Base-by-base conservation (phyloP, 2,113 vertebrate species). In the Corapipo altera region DNA sequence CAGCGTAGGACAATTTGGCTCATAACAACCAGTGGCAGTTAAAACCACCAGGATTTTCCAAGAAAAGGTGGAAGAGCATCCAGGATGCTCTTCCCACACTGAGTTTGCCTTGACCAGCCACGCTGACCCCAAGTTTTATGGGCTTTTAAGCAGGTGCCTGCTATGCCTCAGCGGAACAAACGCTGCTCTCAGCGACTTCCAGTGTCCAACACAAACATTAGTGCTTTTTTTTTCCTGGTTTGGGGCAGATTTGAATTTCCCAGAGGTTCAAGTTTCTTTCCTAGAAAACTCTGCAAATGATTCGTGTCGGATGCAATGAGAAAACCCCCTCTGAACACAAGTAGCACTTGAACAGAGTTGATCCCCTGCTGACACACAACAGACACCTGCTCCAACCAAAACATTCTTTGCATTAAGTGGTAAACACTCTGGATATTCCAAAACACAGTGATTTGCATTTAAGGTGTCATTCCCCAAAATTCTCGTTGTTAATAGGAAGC, bases 401-500 rank as follows among this genome's bases (percentile, higher is more conserved):
- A 93, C 94, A 93, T 83, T 91, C 72, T 76, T 48, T 62, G 55
- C 82, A 65, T 1, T 10, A 65, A 87, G 76, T 46, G 72, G 69
- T 44, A 72, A 92, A 89, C 12, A 66, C 0, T 2, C 48, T 39
- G 35, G 6, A 89, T 57, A 59, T 44, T 35, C 83, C 74, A 54
- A 37, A 91, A 94, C 87, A 96, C 23, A 65, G 84, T 95, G 80
- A 85, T 89, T 58, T 95, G 93, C 79, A 61, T 91, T 95, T 84
- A 35, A 6, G 86, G 81, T 83, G 94, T 89, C 91, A 85, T 93
- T 96, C 90, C 67, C 61, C 80, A 72, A 93, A 82, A 66, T 64
- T 87, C 94, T 95, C 89, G 0, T 94, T 98, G 97, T 97, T 97
- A 98, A 98, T 85, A 98, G 97, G 81, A 98, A 98, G 97, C 95